Base-by-base conservation (phyloP, 2,888 invertebrate species). In the Nasonovia ribisnigri region DNA sequence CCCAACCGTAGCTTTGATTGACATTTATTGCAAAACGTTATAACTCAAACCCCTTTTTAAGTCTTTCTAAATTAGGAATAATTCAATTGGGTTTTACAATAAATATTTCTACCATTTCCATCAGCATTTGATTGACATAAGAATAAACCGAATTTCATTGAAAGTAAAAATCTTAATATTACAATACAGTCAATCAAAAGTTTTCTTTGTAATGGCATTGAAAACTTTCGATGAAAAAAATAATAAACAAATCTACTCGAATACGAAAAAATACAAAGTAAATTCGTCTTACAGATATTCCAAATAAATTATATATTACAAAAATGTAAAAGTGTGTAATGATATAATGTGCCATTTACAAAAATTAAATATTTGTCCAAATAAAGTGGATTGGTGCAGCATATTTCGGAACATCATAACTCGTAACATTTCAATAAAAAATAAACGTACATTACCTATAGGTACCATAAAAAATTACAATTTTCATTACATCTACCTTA, bases 11-110 rank as follows among this genome's bases (percentile, higher is more conserved):
- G 67, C n/a, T 90, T 88, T 54, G 36, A 60, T 60, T 60, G 46
- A 60, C 92, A n/a, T 92, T 92, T 60, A 60, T 92, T 60, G 46
- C n/a, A 57, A 87, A n/a, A 57, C 20, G 0, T 10, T 60, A 57
- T 13, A 43, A 60, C 26, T 86, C 36, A 0, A 46, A 87, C 3
- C 48, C 5, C 57, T 36, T 92, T 87, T 48, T 26, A 87, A 87
- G n/a, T 92, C 57, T 60, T 57, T 84, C 20, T 4, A 29, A 84
- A 29, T 43, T 84, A 84, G 16, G 26, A 60, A 86, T 36, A 60
- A 60, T 60, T 46, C 13, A 92, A 60, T 60, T 48, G n/a, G 43
- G 48, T 86, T 86, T 57, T 57, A 86, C 46, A 29, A 43, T 11
- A 29, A 84, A 51, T 84, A 54, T 84, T 67, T 84, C n/a, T 54